These are phyloP conservation scores for Luperina nickerlii DNA, from an alignment of 2,888 invertebrate species.

Conservation along the genomic window DNA sequence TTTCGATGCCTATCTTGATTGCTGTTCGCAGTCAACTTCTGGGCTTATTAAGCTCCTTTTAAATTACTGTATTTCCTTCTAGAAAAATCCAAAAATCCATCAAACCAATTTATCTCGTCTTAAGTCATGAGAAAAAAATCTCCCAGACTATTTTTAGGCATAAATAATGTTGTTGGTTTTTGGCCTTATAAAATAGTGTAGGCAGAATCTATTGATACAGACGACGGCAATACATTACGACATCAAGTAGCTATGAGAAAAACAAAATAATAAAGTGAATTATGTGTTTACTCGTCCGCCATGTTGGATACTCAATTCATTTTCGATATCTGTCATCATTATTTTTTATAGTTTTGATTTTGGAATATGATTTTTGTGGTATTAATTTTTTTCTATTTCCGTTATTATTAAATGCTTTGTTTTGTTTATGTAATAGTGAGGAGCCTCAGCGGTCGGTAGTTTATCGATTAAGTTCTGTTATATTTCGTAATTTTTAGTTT, in stretches of 20 bases:
- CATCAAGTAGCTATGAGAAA: conserved; percentile 35
- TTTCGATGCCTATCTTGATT: not conserved
- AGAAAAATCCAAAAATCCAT: conserved; percentile 7
- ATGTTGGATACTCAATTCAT: conserved; percentile 30
- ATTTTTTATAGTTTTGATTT: conserved; percentile 52
- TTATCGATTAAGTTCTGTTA: not conserved
- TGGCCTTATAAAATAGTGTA: conserved; percentile 29
- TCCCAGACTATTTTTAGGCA: conserved; percentile 15
- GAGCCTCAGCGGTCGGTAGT: not conserved
- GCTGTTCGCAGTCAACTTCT: not conserved
- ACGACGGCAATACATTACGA: conserved; percentile 30
- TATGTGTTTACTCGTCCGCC: conserved; percentile 54
- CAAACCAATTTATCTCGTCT: not conserved
- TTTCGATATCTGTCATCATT: conserved; percentile 48
- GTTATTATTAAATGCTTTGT: not conserved
- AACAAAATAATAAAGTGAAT: conserved; percentile 62
- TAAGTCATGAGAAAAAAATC: not conserved
- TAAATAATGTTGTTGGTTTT: conserved; percentile 8
- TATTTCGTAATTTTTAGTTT: no score
- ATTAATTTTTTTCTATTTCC: conserved; percentile 18
- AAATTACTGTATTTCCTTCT: not conserved
- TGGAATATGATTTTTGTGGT: conserved; percentile 11
- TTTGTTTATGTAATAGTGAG: not conserved
- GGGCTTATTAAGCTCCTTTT: conserved; percentile 1
- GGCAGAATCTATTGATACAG: conserved; percentile 30